A percentile compares a stretch with the other conserved stretches of the same genome.
Conservation (phyloP, 2,113 vertebrate species). For the Solea solea region DNA sequence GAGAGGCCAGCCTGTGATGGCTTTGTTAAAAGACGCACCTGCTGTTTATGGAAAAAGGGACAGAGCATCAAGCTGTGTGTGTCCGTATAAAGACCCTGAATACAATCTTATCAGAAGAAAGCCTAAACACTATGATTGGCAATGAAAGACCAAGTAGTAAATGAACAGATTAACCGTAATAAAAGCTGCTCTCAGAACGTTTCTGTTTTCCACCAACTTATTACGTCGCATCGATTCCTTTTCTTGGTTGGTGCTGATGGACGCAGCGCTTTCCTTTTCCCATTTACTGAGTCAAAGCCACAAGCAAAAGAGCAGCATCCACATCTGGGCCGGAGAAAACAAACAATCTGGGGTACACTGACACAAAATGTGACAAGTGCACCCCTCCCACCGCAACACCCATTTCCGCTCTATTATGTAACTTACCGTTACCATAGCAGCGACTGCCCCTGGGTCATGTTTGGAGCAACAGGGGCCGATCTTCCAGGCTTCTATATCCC, state of each 20-base stretch:
- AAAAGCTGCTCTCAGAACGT: no score
- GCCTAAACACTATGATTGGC: constrained; percentile 34
- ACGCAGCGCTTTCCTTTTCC: constrained; percentile 35
- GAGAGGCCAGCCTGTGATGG: constrained; percentile 14
- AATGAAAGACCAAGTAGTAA: constrained; percentile 31
- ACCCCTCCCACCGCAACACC: constrained; percentile 47
- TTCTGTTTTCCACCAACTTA: background rate
- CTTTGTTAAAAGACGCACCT: constrained; percentile 69
- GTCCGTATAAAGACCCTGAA: constrained; percentile 26
- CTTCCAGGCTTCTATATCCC: constrained; percentile 97
- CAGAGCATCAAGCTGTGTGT: constrained; percentile 24
- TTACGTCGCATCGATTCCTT: background rate
- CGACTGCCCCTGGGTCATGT: constrained; percentile 86
- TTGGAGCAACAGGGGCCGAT: constrained; percentile 90
- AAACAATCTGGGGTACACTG: constrained; percentile 67
- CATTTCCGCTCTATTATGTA: constrained; percentile 64
- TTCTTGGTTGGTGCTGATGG: constrained; percentile 25
- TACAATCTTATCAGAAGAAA: constrained; percentile 68
- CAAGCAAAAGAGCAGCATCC: constrained; percentile 36
- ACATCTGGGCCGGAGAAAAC: constrained; percentile 67
- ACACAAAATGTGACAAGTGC: constrained; percentile 59
- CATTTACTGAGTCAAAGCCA: constrained; percentile 41
- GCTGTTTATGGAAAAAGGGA: constrained; percentile 70
- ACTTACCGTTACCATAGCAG: constrained; percentile 88
- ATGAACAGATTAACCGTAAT: no score